Evolutionary conservation across 2,888 invertebrate genomes (phyloP), one percentile per base, ranked within the genome.

Genomic region (Epinotia brunnichana): DNA sequence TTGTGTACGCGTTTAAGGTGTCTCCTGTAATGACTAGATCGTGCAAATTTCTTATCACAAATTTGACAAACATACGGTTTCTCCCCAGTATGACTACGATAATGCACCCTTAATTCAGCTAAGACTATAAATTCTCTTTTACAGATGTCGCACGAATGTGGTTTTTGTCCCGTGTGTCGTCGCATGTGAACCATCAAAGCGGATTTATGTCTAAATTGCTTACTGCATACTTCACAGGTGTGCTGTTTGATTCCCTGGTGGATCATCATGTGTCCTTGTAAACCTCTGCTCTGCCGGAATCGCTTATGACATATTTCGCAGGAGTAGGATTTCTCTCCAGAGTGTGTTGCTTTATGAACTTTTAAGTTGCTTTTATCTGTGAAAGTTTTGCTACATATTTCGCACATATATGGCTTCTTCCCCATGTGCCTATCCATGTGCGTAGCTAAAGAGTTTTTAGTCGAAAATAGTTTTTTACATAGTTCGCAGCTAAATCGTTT

Each of bases 11-110:
- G 48, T 48, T 48, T 48, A 48, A 48, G 48, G n/a, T 48, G 48
- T n/a, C 48, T n/a, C 48, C 48, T 48, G 48, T 48, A 48, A 48
- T 48, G 48, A 48, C 48, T 48, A 48, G 48, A 48, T 0, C 48
- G 48, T 48, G 48, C 48, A 48, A 62, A 62, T 48, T 62, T 62
- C 29, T 48, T 62, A 17, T 29, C 24, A 17, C 62, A 62, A 48
- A 24, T 62, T 51, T 24, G 48, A 29, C 62, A 62, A 29, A 24
- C 11, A n/a, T 29, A 62, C 19, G 62, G 44, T n/a, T 62, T 48
- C 5, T 62, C 62, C 4, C 62, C 62, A 21, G 48, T n/a, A 10
- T 62, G 48, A 48, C 48, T 48, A n/a, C 48, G 48, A n/a, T 48
- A 48, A n/a, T 48, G 48, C n/a, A 48, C 48, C 7, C 48, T 48